These are phyloP conservation scores for Otis tarda DNA, from an alignment of 2,113 vertebrate species.

Conservation along the genomic window DNA sequence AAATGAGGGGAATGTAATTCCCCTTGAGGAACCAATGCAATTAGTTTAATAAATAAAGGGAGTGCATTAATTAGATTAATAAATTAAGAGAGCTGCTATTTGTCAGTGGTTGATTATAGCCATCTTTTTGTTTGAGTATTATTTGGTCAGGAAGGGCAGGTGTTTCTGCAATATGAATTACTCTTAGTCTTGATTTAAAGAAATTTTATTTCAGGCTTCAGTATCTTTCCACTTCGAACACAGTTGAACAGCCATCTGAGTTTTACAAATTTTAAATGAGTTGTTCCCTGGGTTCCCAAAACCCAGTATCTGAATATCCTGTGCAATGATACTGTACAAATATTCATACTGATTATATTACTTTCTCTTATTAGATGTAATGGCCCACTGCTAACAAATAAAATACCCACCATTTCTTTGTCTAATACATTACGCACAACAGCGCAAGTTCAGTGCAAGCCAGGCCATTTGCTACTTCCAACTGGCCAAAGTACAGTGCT, in stretches of 20 bases:
- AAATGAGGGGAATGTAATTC: constrained; percentile 3
- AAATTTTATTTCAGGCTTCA: background rate
- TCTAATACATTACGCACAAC: background rate
- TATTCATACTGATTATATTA: background rate
- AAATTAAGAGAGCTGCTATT: constrained; percentile 28
- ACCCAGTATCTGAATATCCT: rapidly evolving
- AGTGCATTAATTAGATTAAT: constrained; percentile 63
- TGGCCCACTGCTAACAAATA: background rate
- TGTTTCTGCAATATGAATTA: background rate
- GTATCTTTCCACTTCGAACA: background rate
- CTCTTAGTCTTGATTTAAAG: background rate
- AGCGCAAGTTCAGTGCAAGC: background rate
- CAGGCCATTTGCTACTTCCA: background rate
- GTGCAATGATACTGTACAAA: background rate
- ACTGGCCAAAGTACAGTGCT: background rate
- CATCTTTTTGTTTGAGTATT: constrained; percentile 4
- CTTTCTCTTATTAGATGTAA: background rate
- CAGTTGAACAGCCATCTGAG: background rate
- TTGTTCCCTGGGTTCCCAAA: background rate
- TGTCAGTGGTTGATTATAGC: background rate
- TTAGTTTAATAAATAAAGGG: constrained; percentile 67
- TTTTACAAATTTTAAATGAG: background rate
- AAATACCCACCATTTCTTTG: background rate
- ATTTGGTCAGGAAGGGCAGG: background rate
- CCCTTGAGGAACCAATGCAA: constrained; percentile 31